phyloP scores from a whole-genome alignment of 2,797 vertebrate species.

The Poeciliopsis turneri region DNA sequence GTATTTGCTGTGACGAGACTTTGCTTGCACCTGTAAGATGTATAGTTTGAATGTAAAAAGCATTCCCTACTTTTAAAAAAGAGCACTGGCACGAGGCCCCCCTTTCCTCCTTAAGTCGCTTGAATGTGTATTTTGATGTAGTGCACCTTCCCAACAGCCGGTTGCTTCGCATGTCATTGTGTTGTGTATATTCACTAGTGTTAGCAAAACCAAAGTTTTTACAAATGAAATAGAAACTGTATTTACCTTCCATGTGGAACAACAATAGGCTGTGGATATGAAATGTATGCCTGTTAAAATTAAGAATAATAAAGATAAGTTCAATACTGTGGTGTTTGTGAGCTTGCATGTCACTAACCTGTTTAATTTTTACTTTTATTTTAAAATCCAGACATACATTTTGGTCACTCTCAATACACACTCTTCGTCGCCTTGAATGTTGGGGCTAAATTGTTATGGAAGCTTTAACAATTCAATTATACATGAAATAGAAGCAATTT shows the following conservation, averaged over 20 bases:
- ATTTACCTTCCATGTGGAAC: slow-evolving; percentile 63
- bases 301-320: slow-evolving; percentile 86
- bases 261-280: slow-evolving; percentile 56
- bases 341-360: background rate
- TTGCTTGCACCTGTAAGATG: slow-evolving; percentile 46
- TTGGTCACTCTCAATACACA: background rate
- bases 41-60: slow-evolving; percentile 46
- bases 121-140: slow-evolving; percentile 63
- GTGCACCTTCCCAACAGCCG: slow-evolving; percentile 51
- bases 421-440: background rate
- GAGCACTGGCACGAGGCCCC: slow-evolving; percentile 28
- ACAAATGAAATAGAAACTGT: slow-evolving; percentile 46
- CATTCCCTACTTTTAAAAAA: slow-evolving; percentile 32
- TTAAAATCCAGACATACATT: background rate
- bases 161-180: slow-evolving; percentile 82
- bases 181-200: slow-evolving; percentile 66
- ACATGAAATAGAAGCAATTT: background rate
- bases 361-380: background rate
- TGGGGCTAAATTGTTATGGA: background rate
- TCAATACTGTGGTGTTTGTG: slow-evolving; percentile 25
- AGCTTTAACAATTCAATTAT: background rate
- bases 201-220: slow-evolving; percentile 78
- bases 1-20: slow-evolving; percentile 29
- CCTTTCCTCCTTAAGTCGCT: slow-evolving; percentile 26
- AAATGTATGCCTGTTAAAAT: slow-evolving; percentile 81